These are phyloP conservation scores for Latheticus oryzae DNA, from an alignment of 2,888 invertebrate genomes.

Conservation along the genomic window DNA sequence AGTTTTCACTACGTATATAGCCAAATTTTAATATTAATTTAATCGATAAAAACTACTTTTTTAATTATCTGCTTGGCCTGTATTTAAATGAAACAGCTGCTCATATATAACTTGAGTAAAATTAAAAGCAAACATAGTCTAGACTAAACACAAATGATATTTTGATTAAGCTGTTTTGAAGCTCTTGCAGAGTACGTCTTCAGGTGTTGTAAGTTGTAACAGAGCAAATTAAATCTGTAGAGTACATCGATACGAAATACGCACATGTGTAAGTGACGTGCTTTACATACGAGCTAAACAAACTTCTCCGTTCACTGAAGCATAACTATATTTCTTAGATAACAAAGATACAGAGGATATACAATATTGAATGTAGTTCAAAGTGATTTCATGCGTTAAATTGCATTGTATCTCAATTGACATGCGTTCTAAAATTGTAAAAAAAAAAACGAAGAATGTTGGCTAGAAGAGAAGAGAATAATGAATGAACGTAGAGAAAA, in stretches of 20 bases:
- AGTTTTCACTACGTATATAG: not conserved
- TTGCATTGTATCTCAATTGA: conserved; percentile 17
- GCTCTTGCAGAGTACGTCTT: too few relatives aligned
- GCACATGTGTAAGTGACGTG: conserved; percentile 35
- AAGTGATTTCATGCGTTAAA: conserved; percentile 24
- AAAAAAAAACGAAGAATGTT: not conserved
- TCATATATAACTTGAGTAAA: too few relatives aligned
- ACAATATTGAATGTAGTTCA: conserved; percentile 18
- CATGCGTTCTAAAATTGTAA: not conserved
- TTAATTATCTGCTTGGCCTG: too few relatives aligned
- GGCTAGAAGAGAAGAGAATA: too few relatives aligned
- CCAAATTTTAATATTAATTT: too few relatives aligned
- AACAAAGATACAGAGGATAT: conserved; percentile 29
- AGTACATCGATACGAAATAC: conserved; percentile 17
- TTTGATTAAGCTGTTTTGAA: too few relatives aligned
- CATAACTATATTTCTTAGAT: conserved; percentile 31
- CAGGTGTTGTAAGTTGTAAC: too few relatives aligned
- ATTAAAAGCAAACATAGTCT: too few relatives aligned
- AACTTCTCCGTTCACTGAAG: conserved; percentile 21
- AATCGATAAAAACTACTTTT: too few relatives aligned
- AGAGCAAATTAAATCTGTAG: conserved; percentile 14
- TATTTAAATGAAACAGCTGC: too few relatives aligned
- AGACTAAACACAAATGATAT: too few relatives aligned
- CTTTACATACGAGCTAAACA: conserved; percentile 26
- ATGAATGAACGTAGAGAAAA: conserved; percentile 11